Conservation (phyloP, 1,140 invertebrate species). For the Sitodiplosis mosellana region DNA sequence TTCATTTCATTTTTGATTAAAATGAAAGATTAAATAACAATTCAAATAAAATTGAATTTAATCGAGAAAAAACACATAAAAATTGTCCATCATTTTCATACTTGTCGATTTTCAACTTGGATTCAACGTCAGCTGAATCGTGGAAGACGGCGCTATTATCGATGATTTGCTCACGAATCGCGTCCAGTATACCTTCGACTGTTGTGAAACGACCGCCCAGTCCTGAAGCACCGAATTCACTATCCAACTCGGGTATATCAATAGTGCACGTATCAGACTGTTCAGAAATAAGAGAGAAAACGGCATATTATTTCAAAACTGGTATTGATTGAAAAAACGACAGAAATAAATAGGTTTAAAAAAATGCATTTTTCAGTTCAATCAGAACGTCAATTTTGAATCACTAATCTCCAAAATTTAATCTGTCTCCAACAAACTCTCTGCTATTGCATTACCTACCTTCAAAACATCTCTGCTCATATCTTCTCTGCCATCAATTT, state of each 20-base stretch:
- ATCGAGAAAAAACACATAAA: too few relatives aligned
- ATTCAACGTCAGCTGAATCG: constrained; percentile 44
- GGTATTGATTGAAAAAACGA: too few relatives aligned
- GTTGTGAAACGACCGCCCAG: constrained; percentile 92
- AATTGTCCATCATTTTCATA: too few relatives aligned
- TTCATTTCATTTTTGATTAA: too few relatives aligned
- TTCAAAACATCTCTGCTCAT: constrained; percentile 86
- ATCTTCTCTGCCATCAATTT: constrained; percentile 54
- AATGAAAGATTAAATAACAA: not conserved
- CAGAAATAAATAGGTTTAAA: too few relatives aligned
- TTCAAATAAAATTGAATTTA: not conserved
- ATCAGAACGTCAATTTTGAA: too few relatives aligned
- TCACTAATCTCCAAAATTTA: too few relatives aligned
- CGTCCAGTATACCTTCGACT: constrained; percentile 63
- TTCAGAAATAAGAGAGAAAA: constrained; percentile 8
- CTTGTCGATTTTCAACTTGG: constrained; percentile 31
- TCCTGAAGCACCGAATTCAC: constrained; percentile 65
- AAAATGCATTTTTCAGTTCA: too few relatives aligned
- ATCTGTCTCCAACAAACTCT: too few relatives aligned
- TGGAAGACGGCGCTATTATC: constrained; percentile 49
- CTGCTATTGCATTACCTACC: constrained; percentile 28
- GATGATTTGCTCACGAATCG: constrained; percentile 47
- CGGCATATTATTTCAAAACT: not conserved
- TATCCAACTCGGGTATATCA: constrained; percentile 75
- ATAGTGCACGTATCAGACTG: constrained; percentile 83